Conservation (phyloP, 2,888 invertebrate species). For the Tridacna crocea region DNA sequence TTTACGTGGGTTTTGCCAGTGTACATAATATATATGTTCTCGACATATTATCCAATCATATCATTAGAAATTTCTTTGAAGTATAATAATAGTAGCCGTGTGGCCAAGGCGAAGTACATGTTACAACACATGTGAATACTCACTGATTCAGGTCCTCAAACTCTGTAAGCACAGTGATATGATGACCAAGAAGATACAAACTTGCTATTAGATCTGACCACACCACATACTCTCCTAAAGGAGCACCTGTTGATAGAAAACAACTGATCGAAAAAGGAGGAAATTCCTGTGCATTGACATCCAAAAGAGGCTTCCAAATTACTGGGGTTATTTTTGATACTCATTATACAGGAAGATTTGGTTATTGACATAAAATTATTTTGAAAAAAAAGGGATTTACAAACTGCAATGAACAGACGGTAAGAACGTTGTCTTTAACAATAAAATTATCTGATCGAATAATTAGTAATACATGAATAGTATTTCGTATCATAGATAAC, state of each 20-base stretch:
- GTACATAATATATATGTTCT: too few species aligned
- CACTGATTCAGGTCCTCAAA: background rate
- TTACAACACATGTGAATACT: background rate
- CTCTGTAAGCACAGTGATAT: background rate
- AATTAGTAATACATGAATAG: too few species aligned
- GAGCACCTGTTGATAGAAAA: background rate
- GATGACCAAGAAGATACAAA: background rate
- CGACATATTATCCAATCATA: too few species aligned
- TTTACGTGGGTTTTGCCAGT: too few species aligned
- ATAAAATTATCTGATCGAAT: too few species aligned
- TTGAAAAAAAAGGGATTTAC: background rate
- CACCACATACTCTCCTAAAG: background rate
- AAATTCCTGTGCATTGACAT: background rate
- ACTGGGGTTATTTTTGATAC: background rate
- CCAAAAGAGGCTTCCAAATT: background rate
- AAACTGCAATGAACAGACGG: background rate
- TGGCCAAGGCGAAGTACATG: background rate
- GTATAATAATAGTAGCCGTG: too few species aligned
- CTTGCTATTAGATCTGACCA: constrained; percentile 1
- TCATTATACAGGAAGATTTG: background rate
- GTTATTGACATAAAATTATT: background rate
- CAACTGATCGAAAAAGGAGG: too few species aligned
- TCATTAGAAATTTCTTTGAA: too few species aligned
- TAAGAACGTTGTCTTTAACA: background rate
- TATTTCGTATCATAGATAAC: background rate